Percentiles rank a stretch among this genome's conserved stretches.
These are phyloP conservation scores for Chauna torquata DNA, from an alignment of 2,113 vertebrate species.

Conservation along the genomic window DNA sequence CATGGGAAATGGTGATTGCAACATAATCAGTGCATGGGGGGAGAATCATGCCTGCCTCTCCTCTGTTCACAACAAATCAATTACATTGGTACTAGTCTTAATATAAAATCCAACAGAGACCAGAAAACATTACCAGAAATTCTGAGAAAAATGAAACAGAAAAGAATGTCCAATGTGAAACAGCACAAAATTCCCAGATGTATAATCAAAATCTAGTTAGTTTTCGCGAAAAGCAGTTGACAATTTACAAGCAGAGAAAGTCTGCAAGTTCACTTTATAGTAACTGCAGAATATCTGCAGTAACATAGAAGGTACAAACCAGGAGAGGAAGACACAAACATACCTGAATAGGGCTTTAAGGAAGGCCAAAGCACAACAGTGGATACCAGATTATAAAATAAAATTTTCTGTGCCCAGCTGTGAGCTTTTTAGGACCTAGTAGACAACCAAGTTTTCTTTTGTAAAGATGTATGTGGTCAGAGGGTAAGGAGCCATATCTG, in stretches of 20 bases:
- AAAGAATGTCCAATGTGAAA: neutral
- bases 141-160: neutral
- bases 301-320: neutral
- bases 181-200: neutral
- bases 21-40: neutral
- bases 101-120: neutral
- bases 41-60: neutral
- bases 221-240: neutral
- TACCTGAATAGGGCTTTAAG: neutral
- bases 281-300: neutral
- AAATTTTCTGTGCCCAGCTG: neutral
- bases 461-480: neutral
- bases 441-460: neutral
- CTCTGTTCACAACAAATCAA: neutral
- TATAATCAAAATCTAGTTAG: neutral
- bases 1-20: neutral
- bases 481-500: neutral
- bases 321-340: neutral
- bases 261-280: neutral
- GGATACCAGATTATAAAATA: neutral
- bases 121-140: neutral
- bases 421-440: neutral
- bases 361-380: accelerated
- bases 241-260: neutral
- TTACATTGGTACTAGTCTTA: neutral